Conservation (phyloP, 2,113 vertebrate species). For the Poecilia latipinna region DNA sequence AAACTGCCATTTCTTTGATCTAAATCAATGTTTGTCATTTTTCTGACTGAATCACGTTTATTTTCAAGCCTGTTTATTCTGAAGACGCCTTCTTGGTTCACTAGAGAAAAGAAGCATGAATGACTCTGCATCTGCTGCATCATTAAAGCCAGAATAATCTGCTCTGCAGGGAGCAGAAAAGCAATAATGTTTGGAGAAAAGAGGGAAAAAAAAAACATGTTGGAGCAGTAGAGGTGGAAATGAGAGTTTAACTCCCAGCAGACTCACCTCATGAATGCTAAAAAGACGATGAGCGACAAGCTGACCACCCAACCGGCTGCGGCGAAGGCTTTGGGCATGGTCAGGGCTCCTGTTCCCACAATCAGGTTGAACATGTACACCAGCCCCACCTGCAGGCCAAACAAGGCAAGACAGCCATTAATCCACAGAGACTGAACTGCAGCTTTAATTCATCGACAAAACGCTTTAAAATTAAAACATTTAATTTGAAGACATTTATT, state of each 20-base stretch:
- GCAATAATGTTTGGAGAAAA: neutral
- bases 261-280: slow-evolving; percentile 95
- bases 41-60: neutral
- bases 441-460: too few relatives aligned
- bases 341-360: slow-evolving; percentile 94
- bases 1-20: neutral
- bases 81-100: neutral
- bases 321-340: slow-evolving; percentile 97
- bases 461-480: neutral
- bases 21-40: neutral
- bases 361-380: slow-evolving; percentile 99
- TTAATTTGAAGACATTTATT: neutral
- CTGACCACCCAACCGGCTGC: slow-evolving; percentile 93
- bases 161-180: neutral
- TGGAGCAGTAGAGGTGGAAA: neutral
- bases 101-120: neutral
- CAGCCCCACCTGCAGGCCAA: slow-evolving; percentile 88
- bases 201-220: neutral
- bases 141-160: neutral
- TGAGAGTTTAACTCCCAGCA: neutral
- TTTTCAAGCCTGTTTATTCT: accelerated
- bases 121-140: neutral
- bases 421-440: too few relatives aligned
- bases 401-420: too few relatives aligned
- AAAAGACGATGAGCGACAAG: slow-evolving; percentile 87